Percentiles rank a stretch among this genome's conserved stretches.
Evolutionary conservation across 2,888 invertebrate genomes (phyloP).

Genomic region (Muscina levida): DNA sequence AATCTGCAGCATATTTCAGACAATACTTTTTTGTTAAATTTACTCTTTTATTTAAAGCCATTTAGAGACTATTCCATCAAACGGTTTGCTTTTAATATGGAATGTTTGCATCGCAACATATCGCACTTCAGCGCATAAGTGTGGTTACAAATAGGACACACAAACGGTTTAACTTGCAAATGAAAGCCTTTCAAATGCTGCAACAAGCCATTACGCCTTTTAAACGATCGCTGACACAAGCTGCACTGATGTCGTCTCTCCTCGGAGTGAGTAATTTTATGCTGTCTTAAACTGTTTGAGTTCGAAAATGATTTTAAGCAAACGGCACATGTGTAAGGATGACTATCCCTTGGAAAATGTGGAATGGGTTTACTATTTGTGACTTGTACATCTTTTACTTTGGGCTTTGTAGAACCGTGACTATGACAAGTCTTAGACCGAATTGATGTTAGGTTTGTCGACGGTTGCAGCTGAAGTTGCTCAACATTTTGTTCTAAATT

Average conservation of each 20-base stretch:
- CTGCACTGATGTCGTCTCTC: conserved; percentile 76
- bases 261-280: conserved; percentile 77
- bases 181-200: conserved; percentile 79
- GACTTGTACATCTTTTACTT: background rate
- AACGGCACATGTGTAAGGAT: conserved; percentile 59
- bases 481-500: conserved; percentile 64
- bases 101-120: conserved; percentile 78
- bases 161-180: conserved; percentile 77
- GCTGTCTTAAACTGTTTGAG: conserved; percentile 74
- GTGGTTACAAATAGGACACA: conserved; percentile 76
- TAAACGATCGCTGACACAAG: conserved; percentile 77
- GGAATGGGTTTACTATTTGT: background rate
- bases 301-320: conserved; percentile 67
- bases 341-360: background rate
- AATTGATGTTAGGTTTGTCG: background rate
- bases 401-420: too few relatives aligned
- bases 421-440: too few relatives aligned
- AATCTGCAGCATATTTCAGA: too few relatives aligned
- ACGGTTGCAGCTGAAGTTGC: conserved; percentile 51
- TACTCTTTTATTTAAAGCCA: too few relatives aligned
- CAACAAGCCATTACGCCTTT: conserved; percentile 76
- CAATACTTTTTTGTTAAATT: too few relatives aligned
- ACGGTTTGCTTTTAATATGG: conserved; percentile 58
- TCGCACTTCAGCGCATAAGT: conserved; percentile 78
- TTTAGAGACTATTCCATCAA: background rate